phyloP scores from a whole-genome alignment of 1,140 invertebrate genomes.

The Pachypeltis micranthus region DNA sequence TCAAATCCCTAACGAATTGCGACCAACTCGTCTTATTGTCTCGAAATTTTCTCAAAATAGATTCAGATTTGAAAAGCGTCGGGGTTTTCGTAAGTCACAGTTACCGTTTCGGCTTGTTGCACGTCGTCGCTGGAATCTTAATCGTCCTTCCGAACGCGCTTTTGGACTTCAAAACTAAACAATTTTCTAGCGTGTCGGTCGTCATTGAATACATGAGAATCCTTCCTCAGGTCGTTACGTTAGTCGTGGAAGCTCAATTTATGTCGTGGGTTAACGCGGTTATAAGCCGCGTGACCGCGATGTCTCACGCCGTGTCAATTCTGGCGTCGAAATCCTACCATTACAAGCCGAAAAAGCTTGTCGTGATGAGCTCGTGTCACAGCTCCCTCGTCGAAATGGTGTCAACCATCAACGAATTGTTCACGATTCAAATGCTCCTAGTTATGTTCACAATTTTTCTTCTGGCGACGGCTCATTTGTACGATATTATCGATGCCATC shows the following conservation, averaged over 20 bases:
- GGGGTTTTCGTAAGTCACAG: constrained; percentile 1
- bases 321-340: neutral
- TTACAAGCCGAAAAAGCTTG: neutral
- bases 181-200: neutral
- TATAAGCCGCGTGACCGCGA: neutral
- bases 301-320: neutral
- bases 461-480: neutral
- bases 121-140: neutral
- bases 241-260: neutral
- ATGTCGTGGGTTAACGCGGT: neutral
- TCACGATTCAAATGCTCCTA: neutral
- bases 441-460: constrained; percentile 3
- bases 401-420: neutral
- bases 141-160: neutral
- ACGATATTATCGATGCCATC: neutral
- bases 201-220: neutral
- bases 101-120: neutral
- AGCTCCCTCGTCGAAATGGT: neutral
- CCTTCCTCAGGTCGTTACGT: neutral
- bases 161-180: neutral
- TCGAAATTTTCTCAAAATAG: neutral
- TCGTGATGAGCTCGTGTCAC: neutral
- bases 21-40: neutral
- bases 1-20: neutral
- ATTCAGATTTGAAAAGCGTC: neutral